These are phyloP conservation scores for Xanthorhoe spadicearia DNA, from an alignment of 2,888 invertebrate genomes.

Conservation along the genomic window DNA sequence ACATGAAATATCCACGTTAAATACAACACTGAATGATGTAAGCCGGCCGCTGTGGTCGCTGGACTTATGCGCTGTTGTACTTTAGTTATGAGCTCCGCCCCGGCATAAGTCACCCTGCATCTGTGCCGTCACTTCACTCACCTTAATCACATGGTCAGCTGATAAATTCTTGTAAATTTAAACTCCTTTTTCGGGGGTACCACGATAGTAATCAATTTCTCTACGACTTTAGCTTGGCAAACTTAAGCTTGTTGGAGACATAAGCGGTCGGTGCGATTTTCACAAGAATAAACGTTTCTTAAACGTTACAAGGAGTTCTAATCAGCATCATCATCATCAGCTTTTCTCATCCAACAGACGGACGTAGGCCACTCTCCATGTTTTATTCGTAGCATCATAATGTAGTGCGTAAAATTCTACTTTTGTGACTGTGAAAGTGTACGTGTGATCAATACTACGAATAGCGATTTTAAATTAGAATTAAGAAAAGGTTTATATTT, in stretches of 20 bases:
- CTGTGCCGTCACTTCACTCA: conserved; percentile 68
- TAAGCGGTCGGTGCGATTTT: neutral
- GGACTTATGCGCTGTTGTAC: conserved; percentile 75
- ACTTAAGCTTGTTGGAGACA: neutral
- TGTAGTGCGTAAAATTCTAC: no score
- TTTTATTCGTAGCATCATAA: no score
- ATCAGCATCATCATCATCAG: no score
- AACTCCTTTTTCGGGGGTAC: conserved; percentile 10
- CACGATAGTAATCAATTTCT: neutral
- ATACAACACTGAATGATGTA: conserved; percentile 66
- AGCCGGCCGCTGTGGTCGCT: conserved; percentile 66
- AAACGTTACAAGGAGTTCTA: no score
- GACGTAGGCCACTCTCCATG: no score
- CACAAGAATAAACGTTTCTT: neutral
- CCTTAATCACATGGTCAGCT: conserved; percentile 53
- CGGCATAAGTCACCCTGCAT: conserved; percentile 72
- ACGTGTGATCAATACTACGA: no score
- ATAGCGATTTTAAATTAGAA: no score
- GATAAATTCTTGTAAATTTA: conserved; percentile 32
- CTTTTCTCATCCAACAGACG: no score
- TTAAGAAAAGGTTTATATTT: no score
- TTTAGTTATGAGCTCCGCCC: conserved; percentile 73
- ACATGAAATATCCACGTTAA: conserved; percentile 56
- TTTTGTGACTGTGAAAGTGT: no score
- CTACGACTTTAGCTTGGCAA: neutral